These are phyloP conservation scores for Trichonephila clavata DNA, from an alignment of 1,140 invertebrate genomes.

Conservation along the genomic window DNA sequence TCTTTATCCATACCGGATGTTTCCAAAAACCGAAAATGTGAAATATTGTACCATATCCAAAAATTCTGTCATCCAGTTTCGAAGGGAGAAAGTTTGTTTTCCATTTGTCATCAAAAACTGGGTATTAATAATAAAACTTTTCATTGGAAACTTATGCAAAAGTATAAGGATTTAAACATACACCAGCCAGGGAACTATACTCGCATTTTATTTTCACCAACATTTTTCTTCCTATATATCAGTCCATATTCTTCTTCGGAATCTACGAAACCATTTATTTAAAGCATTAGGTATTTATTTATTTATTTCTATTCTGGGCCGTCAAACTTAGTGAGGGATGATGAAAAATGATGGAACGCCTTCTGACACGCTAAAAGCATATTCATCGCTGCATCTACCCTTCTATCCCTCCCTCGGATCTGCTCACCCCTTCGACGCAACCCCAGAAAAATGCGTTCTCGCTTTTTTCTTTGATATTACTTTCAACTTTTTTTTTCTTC, in stretches of 20 bases:
- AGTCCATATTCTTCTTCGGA: slow-evolving; percentile 20
- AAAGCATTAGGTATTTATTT: slow-evolving; percentile 74
- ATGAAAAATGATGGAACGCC: slow-evolving; percentile 74
- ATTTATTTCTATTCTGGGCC: slow-evolving; percentile 72
- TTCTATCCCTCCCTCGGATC: not conserved
- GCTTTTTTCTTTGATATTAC: slow-evolving; percentile 17
- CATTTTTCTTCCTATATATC: slow-evolving; percentile 46
- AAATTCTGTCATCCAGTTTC: not conserved
- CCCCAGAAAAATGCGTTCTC: slow-evolving; percentile 33
- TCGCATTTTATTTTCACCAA: slow-evolving; percentile 37
- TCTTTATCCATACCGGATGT: not conserved
- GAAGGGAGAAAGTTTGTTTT: not conserved
- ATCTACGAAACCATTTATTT: slow-evolving; percentile 72
- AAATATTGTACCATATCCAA: not conserved
- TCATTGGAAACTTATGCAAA: slow-evolving; percentile 12
- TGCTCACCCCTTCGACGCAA: slow-evolving; percentile 9
- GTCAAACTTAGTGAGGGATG: slow-evolving; percentile 74
- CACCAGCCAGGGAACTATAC: not conserved
- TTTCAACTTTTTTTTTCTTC: not conserved
- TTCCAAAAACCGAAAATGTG: not conserved
- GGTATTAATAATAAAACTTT: slow-evolving; percentile 48
- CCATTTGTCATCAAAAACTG: slow-evolving; percentile 42
- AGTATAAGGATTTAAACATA: slow-evolving; percentile 23
- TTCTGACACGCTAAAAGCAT: slow-evolving; percentile 76
- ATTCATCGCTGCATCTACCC: slow-evolving; percentile 61